Conservation (phyloP, 2,113 vertebrate genomes). For the Numida meleagris region DNA sequence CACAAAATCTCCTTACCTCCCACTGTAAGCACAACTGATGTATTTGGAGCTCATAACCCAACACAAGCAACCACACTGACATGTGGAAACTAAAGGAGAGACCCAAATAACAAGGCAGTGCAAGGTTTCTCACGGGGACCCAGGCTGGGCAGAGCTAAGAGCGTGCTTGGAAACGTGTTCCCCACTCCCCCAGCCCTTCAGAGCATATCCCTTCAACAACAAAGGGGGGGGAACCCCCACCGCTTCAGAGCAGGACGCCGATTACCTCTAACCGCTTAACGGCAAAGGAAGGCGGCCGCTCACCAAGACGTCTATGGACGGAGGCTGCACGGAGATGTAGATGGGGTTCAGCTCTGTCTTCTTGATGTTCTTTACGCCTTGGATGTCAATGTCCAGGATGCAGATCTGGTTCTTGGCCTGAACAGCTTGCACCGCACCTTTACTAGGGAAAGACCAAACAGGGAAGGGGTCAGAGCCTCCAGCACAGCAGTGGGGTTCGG, state of each 20-base stretch:
- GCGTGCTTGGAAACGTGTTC: rapidly evolving
- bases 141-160: not conserved
- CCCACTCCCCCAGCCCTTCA: not conserved
- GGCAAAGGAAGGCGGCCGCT: slow-evolving; percentile 62
- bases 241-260: not conserved
- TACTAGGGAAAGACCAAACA: slow-evolving; percentile 75
- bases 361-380: slow-evolving; percentile 95
- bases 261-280: slow-evolving; percentile 47
- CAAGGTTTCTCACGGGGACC: not conserved
- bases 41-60: not conserved
- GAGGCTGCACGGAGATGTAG: slow-evolving; percentile 93
- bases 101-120: not conserved
- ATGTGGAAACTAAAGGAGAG: not conserved
- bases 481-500: rapidly evolving
- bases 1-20: not conserved
- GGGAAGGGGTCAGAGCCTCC: not conserved
- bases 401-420: slow-evolving; percentile 95
- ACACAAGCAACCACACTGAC: rapidly evolving
- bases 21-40: not conserved
- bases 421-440: slow-evolving; percentile 88
- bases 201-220: rapidly evolving
- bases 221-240: not conserved
- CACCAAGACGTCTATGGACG: slow-evolving; percentile 88
- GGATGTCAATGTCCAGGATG: slow-evolving; percentile 94
- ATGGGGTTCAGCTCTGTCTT: slow-evolving; percentile 88